These are phyloP conservation scores for Atta texana DNA, from an alignment of 1,140 invertebrate species.

Conservation along the genomic window DNA sequence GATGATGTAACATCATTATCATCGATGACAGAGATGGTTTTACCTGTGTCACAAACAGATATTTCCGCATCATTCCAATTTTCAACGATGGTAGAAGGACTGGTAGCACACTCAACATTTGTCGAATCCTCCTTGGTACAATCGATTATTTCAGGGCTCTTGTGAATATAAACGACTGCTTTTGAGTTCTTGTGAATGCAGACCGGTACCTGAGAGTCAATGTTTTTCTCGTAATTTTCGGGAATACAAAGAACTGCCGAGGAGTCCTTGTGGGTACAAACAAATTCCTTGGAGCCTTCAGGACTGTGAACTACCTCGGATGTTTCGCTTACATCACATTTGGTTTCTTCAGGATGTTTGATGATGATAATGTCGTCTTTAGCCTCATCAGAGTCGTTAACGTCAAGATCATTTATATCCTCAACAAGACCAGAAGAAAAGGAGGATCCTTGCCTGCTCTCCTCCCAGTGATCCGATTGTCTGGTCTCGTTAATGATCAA, in stretches of 20 bases:
- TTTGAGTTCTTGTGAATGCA: no score
- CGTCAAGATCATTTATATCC: slow-evolving; percentile 24
- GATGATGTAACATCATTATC: not conserved
- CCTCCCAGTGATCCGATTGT: slow-evolving; percentile 9
- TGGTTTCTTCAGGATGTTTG: no score
- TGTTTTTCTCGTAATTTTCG: not conserved
- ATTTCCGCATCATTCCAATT: not conserved
- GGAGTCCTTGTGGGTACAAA: not conserved
- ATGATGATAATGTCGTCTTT: not conserved
- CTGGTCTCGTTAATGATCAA: slow-evolving; percentile 9
- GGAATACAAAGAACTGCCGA: no score
- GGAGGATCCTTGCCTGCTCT: slow-evolving; percentile 1
- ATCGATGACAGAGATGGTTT: not conserved
- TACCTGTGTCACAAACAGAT: not conserved
- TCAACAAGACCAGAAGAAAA: slow-evolving; percentile 11
- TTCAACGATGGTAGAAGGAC: not conserved
- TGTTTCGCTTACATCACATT: no score
- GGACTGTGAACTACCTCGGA: not conserved
- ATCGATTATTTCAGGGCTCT: not conserved
- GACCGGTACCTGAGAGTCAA: no score
- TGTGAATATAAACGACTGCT: not conserved
- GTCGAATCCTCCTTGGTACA: not conserved
- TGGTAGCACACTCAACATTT: not conserved
- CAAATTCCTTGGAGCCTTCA: not conserved
- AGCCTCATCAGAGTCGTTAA: slow-evolving; percentile 9